phyloP scores from a whole-genome alignment of 2,113 vertebrate genomes.

The Anhinga anhinga region DNA sequence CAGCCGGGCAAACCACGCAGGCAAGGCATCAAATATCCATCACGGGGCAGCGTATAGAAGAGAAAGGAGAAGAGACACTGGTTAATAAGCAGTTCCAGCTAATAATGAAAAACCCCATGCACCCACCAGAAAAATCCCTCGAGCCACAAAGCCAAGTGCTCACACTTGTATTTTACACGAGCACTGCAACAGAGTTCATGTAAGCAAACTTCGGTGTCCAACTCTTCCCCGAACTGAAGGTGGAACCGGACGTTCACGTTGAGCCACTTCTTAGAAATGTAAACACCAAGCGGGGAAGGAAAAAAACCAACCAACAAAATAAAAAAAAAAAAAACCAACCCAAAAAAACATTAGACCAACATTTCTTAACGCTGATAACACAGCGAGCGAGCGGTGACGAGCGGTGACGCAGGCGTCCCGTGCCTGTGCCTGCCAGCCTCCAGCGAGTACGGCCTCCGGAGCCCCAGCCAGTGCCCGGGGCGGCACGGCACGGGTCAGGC shows the following conservation, averaged over 20 bases:
- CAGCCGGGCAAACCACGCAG: background rate
- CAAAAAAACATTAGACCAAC: background rate
- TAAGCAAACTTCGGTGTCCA: background rate
- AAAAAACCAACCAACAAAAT: too few relatives aligned
- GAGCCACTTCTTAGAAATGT: slow-evolving; percentile 6
- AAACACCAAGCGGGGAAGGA: background rate
- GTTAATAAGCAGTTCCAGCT: slow-evolving; percentile 18
- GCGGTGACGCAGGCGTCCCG: background rate
- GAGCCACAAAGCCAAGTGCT: background rate
- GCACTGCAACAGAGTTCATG: background rate
- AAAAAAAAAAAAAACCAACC: too few relatives aligned
- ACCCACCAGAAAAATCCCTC: background rate
- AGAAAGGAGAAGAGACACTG: background rate
- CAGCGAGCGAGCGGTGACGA: fast-evolving
- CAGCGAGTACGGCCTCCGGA: fast-evolving
- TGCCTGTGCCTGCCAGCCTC: background rate
- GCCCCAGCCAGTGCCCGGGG: fast-evolving
- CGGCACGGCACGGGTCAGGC: fast-evolving
- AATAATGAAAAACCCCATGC: background rate
- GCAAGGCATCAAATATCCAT: background rate
- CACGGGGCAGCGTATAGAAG: background rate
- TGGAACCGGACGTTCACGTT: background rate
- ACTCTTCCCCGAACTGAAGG: background rate
- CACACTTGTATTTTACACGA: background rate
- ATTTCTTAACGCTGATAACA: background rate